phyloP scores from a whole-genome alignment of 2,888 invertebrate genomes.

The Caenorhabditis macrosperma region DNA sequence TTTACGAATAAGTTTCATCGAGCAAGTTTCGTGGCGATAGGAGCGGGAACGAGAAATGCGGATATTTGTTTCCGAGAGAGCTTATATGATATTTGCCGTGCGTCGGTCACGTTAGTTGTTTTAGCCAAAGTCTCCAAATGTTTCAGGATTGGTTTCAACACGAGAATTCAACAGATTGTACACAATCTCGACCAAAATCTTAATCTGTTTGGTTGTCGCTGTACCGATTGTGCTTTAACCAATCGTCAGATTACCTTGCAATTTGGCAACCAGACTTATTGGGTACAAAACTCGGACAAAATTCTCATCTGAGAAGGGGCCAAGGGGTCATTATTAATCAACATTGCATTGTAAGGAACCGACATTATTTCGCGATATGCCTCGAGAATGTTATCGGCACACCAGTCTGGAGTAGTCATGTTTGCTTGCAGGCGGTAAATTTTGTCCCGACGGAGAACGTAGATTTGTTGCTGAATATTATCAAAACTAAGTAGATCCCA shows the following conservation, averaged over 20 bases:
- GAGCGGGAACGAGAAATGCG: no score
- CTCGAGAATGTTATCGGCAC: not conserved
- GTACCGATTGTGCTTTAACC: not conserved
- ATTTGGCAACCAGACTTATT: not conserved
- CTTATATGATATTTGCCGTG: no score
- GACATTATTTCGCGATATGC: constrained; percentile 22
- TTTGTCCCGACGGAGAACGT: no score
- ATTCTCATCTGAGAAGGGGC: not conserved
- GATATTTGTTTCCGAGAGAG: no score
- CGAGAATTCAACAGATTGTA: not conserved
- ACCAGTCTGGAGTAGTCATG: no score
- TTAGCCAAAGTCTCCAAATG: no score
- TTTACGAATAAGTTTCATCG: constrained; percentile 15
- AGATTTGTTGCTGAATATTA: no score
- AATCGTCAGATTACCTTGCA: not conserved
- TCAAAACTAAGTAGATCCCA: no score
- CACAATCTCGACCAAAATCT: constrained; percentile 11
- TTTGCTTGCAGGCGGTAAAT: not conserved
- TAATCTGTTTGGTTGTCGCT: constrained; percentile 2
- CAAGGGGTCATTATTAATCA: constrained; percentile 20
- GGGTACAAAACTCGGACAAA: not conserved
- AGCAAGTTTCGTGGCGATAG: not conserved
- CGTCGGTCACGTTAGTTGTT: no score
- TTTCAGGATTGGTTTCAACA: not conserved
- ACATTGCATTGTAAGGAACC: constrained; percentile 10